A percentile compares a stretch with the other conserved stretches of the same genome.
phyloP scores from a whole-genome alignment of 2,113 vertebrate genomes.

The Oxyura jamaicensis region DNA sequence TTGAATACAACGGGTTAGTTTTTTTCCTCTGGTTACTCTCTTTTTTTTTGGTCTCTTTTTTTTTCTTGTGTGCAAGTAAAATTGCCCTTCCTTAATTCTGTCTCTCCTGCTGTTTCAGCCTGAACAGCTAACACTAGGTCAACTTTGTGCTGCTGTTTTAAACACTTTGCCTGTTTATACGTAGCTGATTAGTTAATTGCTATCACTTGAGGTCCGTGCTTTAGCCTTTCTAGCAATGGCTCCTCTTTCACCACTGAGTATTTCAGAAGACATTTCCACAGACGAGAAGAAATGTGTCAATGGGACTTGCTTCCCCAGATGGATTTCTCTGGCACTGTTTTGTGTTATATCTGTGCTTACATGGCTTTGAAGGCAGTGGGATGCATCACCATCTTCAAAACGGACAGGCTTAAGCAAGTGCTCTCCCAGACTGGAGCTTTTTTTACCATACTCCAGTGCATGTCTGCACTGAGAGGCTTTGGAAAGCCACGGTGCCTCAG shows the following conservation, averaged over 20 bases:
- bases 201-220: not conserved
- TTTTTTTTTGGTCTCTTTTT: not conserved
- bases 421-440: not conserved
- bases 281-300: not conserved
- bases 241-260: not conserved
- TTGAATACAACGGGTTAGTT: not conserved
- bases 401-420: not conserved
- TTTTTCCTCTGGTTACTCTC: not conserved
- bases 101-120: not conserved
- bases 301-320: not conserved
- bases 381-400: not conserved
- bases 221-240: not conserved
- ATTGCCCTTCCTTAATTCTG: not conserved
- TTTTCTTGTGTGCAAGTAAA: not conserved
- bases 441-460: not conserved
- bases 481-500: fast-evolving
- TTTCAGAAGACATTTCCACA: not conserved
- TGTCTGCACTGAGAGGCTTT: not conserved
- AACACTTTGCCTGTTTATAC: not conserved
- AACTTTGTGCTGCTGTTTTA: not conserved
- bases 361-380: not conserved
- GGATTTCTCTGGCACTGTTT: not conserved
- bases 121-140: not conserved
- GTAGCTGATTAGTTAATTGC: not conserved
- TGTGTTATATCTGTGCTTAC: not conserved